Conservation (phyloP, 2,888 invertebrate species). For the Clunio marinus region DNA sequence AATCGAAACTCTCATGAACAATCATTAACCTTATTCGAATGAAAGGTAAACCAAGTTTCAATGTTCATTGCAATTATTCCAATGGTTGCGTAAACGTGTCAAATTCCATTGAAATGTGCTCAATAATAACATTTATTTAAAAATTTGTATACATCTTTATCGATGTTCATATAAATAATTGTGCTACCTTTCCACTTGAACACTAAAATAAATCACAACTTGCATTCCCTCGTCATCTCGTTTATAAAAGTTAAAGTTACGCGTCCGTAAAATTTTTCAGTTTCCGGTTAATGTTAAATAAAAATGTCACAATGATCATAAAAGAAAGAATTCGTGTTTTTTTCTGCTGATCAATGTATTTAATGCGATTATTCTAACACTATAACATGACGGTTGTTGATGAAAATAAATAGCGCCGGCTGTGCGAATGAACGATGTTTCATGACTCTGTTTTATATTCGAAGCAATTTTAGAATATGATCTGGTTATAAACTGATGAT, state of each 20-base stretch:
- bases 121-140: background rate
- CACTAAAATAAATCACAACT: too few relatives aligned
- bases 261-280: conserved; percentile 35
- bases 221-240: too few relatives aligned
- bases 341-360: background rate
- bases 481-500: too few relatives aligned
- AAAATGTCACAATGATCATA: background rate
- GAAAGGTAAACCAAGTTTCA: background rate
- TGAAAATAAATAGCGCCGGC: background rate
- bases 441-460: too few relatives aligned
- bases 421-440: too few relatives aligned
- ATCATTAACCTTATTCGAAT: too few relatives aligned
- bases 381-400: background rate
- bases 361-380: background rate
- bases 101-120: background rate
- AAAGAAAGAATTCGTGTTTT: background rate
- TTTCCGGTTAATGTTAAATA: conserved; percentile 28
- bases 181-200: background rate
- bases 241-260: conserved; percentile 15
- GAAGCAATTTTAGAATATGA: too few relatives aligned
- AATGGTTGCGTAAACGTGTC: conserved; percentile 33
- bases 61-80: conserved; percentile 28
- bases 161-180: background rate
- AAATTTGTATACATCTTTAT: background rate
- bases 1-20: too few relatives aligned